Percentiles rank a stretch among this genome's conserved stretches.
These are phyloP conservation scores for Tachypleus tridentatus DNA, from an alignment of 1,140 invertebrate genomes.

Conservation along the genomic window DNA sequence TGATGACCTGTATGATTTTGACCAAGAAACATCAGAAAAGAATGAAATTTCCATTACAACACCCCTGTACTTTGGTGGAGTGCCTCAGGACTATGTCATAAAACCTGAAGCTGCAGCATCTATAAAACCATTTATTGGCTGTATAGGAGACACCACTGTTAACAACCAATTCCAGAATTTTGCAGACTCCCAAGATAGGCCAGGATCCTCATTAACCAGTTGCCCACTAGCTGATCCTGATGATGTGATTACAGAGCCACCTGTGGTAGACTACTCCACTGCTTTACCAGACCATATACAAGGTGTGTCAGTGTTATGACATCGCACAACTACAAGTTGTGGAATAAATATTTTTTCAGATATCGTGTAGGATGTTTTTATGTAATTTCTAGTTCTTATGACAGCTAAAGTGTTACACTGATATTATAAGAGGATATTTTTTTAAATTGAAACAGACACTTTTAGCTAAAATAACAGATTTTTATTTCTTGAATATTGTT, in stretches of 20 bases:
- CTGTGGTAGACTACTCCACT: too few species aligned
- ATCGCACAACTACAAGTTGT: too few species aligned
- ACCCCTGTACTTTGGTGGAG: slow-evolving; percentile 67
- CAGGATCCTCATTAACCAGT: slow-evolving; percentile 51
- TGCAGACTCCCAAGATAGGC: slow-evolving; percentile 51
- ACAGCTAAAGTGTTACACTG: too few species aligned
- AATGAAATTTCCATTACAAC: slow-evolving; percentile 36
- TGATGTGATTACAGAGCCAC: background rate
- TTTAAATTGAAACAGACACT: too few species aligned
- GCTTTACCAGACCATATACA: too few species aligned
- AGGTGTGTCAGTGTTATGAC: too few species aligned
- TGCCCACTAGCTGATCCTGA: slow-evolving; percentile 38
- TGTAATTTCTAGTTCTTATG: too few species aligned
- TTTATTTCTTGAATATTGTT: too few species aligned
- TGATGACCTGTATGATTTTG: slow-evolving; percentile 50
- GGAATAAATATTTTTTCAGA: too few species aligned
- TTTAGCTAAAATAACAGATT: too few species aligned
- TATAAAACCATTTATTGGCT: slow-evolving; percentile 54
- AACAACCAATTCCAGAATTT: slow-evolving; percentile 71
- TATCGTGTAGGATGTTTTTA: too few species aligned
- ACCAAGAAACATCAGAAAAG: slow-evolving; percentile 44
- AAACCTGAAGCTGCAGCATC: slow-evolving; percentile 31
- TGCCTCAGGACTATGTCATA: slow-evolving; percentile 47
- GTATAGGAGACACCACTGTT: slow-evolving; percentile 72
- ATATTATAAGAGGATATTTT: too few species aligned